Evolutionary conservation across 1,140 invertebrate species (phyloP), one percentile per base, ranked within the genome.

Genomic region (Drosophila watanabei): DNA sequence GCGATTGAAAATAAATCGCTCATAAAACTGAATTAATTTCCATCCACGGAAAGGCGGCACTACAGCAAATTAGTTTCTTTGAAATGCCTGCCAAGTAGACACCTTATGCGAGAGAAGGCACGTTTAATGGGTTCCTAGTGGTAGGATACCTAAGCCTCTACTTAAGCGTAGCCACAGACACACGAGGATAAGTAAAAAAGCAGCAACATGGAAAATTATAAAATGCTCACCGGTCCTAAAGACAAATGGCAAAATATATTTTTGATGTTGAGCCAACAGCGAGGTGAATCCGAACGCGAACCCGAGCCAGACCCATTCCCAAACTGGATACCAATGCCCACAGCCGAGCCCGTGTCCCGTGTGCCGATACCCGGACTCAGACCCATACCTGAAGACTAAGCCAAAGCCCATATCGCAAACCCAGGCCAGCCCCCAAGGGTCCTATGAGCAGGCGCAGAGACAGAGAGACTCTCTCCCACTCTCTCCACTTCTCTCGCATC

Each of bases 241-340:
- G 81, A 84, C 65, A 80, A 70, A 77, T 46, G 54, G 64, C 56
- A 63, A 82, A 85, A 79, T 49, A 68, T 73, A 82, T 68, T 57
- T 77, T 73, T 86, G 79, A 82, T 79, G 82, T 79, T 87, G 64
- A 71, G 75, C 69, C 79, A 75, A 86, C 82, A 69, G 68, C 62
- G 41, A 64, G 39, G 24, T 28, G 24, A 59, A 43, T n/a, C 37
- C 35, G 63, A 63, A 39, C 58, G 57, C 57, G 32, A 65, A n/a
- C 37, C 58, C 58, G 63, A 66, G 4, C 64, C 59, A 37, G 46
- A 57, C 33, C 54, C 58, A 63, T 30, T 61, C 71, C 46, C 56
- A 75, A 46, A n/a, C 18, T 52, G 68, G 35, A 46, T 57, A 58
- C 32, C 56, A 37, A 20, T 49, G 52, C 28, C 65, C 45, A 30